These are phyloP conservation scores for Anorthoa munda DNA, from an alignment of 2,888 invertebrate genomes.

Conservation along the genomic window DNA sequence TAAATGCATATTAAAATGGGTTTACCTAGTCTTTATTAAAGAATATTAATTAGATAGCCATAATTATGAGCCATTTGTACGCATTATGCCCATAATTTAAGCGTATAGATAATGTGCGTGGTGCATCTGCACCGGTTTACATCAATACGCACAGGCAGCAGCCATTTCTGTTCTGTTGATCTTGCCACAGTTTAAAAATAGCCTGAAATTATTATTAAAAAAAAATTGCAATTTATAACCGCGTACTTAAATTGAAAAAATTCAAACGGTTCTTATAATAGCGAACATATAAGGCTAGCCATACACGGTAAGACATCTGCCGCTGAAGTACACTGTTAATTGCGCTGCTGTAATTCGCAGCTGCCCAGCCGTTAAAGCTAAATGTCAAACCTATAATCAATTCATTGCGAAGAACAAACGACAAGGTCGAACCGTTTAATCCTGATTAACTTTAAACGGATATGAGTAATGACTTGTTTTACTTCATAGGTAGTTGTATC, in stretches of 20 bases:
- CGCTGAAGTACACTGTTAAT: constrained; percentile 77
- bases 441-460: constrained; percentile 67
- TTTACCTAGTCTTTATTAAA: constrained; percentile 4
- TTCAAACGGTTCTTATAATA: constrained; percentile 70
- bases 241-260: constrained; percentile 69
- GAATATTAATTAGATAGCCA: constrained; percentile 21
- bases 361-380: constrained; percentile 83
- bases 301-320: constrained; percentile 84
- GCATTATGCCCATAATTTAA: background rate
- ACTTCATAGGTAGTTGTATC: constrained; percentile 48
- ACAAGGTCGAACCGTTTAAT: constrained; percentile 77
- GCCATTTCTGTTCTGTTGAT: constrained; percentile 6
- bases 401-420: constrained; percentile 76
- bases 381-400: constrained; percentile 87
- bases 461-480: constrained; percentile 64
- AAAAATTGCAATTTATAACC: constrained; percentile 6
- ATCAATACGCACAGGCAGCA: background rate
- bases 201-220: background rate
- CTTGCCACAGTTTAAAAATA: constrained; percentile 22
- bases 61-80: constrained; percentile 10
- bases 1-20: background rate
- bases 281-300: constrained; percentile 68
- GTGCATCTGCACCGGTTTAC: background rate
- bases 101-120: background rate
- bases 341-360: constrained; percentile 81